These are phyloP conservation scores for Lepus timidus DNA, from an alignment of 2,113 vertebrate genomes.

Conservation along the genomic window DNA sequence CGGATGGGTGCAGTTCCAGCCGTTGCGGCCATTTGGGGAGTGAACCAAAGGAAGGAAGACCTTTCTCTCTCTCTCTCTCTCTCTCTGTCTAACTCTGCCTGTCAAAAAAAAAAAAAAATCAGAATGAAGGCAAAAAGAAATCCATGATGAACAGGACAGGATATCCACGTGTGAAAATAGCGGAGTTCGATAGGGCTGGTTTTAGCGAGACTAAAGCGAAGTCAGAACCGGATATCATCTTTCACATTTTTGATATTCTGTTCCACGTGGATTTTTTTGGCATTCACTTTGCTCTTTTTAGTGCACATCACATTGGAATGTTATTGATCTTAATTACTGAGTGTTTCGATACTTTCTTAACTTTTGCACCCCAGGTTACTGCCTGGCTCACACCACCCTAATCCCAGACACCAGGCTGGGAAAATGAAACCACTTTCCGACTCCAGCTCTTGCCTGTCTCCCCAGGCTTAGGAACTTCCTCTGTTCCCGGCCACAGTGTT, in stretches of 20 bases:
- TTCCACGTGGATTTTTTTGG: not conserved
- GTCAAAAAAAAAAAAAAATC: not conserved
- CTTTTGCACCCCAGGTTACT: not conserved
- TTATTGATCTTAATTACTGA: not conserved
- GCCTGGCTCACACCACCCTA: rapidly evolving
- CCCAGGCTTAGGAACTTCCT: too few species aligned
- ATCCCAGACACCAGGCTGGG: rapidly evolving
- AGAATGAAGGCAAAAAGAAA: not conserved
- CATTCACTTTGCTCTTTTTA: not conserved
- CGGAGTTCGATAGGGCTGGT: too few species aligned
- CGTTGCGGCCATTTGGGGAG: too few species aligned
- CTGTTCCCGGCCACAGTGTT: not conserved
- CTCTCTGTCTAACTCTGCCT: too few species aligned
- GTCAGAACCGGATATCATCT: not conserved
- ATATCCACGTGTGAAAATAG: not conserved
- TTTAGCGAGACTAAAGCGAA: not conserved
- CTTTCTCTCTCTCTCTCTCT: too few species aligned
- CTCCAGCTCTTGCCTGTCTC: not conserved
- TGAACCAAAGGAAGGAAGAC: too few species aligned
- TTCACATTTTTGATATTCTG: not conserved
- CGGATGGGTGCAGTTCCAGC: too few species aligned
- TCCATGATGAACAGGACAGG: not conserved
- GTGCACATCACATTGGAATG: not conserved
- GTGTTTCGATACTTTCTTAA: not conserved
- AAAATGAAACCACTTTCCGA: rapidly evolving